phyloP scores from a whole-genome alignment of 30 jellyfish, hydroid and myxozoan genomes.

The Turritopsis rubra region DNA sequence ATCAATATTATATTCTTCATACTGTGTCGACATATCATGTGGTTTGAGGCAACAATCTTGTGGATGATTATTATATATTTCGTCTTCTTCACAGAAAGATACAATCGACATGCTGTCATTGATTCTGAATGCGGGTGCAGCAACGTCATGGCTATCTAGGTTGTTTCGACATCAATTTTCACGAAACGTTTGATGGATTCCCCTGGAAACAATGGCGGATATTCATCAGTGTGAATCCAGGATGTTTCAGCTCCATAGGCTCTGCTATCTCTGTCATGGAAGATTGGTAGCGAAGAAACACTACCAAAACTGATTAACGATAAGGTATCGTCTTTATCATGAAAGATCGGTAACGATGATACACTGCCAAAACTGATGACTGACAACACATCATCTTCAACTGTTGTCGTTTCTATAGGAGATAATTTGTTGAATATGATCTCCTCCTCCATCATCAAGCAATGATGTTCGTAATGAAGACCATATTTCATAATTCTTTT shows the following conservation, averaged over 20 bases:
- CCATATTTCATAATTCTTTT: neutral
- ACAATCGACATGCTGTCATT: no score
- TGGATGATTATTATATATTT: no score
- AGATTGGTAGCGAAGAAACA: neutral
- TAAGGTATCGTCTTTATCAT: neutral
- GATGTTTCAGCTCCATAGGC: no score
- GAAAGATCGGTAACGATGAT: neutral
- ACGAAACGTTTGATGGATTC: neutral
- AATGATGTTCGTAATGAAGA: neutral
- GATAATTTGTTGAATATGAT: neutral
- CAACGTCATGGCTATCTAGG: no score
- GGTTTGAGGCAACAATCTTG: neutral
- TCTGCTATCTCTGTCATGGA: neutral
- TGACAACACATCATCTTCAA: neutral
- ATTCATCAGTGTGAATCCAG: no score
- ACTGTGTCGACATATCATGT: neutral
- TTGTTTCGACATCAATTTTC: no score
- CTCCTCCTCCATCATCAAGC: neutral
- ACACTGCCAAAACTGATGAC: neutral
- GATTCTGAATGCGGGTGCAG: no score
- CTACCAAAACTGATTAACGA: neutral
- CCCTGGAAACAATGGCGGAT: neutral
- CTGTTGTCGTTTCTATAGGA: neutral
- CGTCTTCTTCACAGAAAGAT: no score
- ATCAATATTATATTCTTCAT: neutral